These are phyloP conservation scores for Halocynthia aurantium DNA, from an alignment of 23 tunicate genomes.

Conservation along the genomic window DNA sequence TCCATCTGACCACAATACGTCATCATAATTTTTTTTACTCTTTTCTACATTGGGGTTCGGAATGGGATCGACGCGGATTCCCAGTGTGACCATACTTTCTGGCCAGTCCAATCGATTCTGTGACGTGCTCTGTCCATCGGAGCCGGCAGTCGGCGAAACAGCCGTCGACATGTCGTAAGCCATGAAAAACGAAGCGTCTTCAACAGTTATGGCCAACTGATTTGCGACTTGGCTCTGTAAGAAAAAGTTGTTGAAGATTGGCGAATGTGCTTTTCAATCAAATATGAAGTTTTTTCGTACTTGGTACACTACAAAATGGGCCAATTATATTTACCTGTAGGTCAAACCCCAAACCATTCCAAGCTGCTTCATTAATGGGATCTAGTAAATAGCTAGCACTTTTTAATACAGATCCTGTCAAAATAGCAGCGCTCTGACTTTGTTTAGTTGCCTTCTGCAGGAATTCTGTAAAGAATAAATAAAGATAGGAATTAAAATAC, in stretches of 20 bases:
- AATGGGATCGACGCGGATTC: conserved; percentile 51
- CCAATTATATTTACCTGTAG: conserved; percentile 35
- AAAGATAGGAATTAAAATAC: too few species aligned
- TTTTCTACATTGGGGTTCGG: not conserved
- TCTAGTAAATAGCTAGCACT: conserved; percentile 37
- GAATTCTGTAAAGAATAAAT: conserved; percentile 18
- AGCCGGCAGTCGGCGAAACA: not conserved
- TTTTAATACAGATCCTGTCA: conserved; percentile 47
- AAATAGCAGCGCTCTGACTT: conserved; percentile 40
- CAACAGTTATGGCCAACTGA: conserved; percentile 31
- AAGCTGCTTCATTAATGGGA: conserved; percentile 7
- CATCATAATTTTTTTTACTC: not conserved
- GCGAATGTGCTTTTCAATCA: not conserved
- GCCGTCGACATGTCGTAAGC: conserved; percentile 44
- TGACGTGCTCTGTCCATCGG: not conserved
- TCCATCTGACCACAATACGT: conserved; percentile 7
- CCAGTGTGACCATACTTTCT: conserved; percentile 45
- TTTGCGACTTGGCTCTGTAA: conserved; percentile 42
- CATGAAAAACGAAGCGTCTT: conserved; percentile 63
- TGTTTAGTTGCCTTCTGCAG: conserved; percentile 26
- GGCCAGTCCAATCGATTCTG: conserved; percentile 32
- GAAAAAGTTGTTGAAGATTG: not conserved
- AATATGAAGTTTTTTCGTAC: not conserved
- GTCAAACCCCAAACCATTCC: conserved; percentile 15
- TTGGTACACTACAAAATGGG: not conserved